These are phyloP conservation scores for Chroicocephalus ridibundus DNA, from an alignment of 2,113 vertebrate genomes.

Conservation along the genomic window DNA sequence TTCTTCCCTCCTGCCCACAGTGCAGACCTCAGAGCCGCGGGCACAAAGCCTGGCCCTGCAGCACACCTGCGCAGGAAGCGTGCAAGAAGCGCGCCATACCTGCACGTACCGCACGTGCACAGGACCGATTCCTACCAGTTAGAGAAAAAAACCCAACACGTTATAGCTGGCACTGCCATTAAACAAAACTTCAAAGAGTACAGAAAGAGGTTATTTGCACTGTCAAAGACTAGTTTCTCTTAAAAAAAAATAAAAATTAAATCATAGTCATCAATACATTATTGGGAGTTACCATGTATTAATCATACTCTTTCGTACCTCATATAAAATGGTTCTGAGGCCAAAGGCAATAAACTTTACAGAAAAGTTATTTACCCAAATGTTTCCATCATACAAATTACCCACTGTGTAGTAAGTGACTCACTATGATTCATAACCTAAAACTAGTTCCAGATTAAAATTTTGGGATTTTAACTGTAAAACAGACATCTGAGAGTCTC, in stretches of 20 bases:
- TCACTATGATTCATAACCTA: neutral
- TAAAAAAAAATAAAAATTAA: neutral
- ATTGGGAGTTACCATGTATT: neutral
- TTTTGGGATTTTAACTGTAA: neutral
- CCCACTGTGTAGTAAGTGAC: neutral
- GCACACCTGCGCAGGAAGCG: neutral
- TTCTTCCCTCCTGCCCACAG: fast-evolving
- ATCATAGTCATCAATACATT: neutral
- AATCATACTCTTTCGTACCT: neutral
- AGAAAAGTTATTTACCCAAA: neutral
- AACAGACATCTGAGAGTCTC: neutral
- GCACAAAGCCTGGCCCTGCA: neutral
- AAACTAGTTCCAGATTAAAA: neutral
- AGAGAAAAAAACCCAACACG: neutral
- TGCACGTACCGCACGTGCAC: fast-evolving
- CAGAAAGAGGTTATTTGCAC: neutral
- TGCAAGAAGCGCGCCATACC: no score
- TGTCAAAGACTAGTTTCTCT: neutral
- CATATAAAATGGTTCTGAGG: neutral
- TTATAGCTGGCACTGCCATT: neutral
- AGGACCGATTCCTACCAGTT: neutral
- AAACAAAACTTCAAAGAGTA: neutral
- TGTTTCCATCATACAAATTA: neutral
- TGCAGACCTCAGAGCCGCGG: fast-evolving
- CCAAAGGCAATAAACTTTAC: neutral